Conservation (phyloP, 1,140 invertebrate genomes). For the Catajapyx aquilonaris region DNA sequence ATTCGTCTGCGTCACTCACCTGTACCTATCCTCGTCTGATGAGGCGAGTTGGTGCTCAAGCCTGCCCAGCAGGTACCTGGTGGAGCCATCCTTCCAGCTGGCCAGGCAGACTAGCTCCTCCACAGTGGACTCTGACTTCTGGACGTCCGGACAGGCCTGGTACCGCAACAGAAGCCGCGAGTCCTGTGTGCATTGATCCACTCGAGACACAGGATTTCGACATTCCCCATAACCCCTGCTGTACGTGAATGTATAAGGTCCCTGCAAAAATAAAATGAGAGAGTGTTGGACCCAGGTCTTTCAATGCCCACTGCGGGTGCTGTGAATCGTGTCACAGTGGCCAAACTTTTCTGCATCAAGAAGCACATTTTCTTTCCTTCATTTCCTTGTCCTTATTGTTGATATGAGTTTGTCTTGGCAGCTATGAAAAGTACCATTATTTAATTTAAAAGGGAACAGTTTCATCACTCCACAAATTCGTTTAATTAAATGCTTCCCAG, state of each 20-base stretch:
- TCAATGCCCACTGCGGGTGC: no score
- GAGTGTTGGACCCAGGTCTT: no score
- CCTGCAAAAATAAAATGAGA: slow-evolving; percentile 13
- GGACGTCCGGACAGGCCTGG: slow-evolving; percentile 38
- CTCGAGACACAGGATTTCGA: slow-evolving; percentile 28
- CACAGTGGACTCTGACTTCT: slow-evolving; percentile 33
- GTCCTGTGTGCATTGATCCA: slow-evolving; percentile 39
- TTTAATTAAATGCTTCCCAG: no score
- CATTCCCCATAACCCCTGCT: slow-evolving; percentile 21
- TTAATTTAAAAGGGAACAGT: no score
- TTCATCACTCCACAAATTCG: no score
- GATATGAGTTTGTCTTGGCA: no score
- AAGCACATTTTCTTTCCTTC: no score
- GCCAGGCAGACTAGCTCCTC: slow-evolving; percentile 70
- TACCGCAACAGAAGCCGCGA: slow-evolving; percentile 36
- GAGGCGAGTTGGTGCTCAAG: slow-evolving; percentile 28
- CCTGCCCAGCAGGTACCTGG: slow-evolving; percentile 61
- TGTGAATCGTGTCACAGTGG: no score
- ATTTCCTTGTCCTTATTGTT: no score
- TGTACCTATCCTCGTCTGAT: slow-evolving; percentile 33
- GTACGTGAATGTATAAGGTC: slow-evolving; percentile 23
- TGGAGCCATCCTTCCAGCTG: slow-evolving; percentile 73
- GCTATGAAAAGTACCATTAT: no score
- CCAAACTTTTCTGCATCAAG: no score
- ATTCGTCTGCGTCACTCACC: no score